Base-by-base conservation (phyloP, 2,797 vertebrate species). In the Takifugu rubripes region DNA sequence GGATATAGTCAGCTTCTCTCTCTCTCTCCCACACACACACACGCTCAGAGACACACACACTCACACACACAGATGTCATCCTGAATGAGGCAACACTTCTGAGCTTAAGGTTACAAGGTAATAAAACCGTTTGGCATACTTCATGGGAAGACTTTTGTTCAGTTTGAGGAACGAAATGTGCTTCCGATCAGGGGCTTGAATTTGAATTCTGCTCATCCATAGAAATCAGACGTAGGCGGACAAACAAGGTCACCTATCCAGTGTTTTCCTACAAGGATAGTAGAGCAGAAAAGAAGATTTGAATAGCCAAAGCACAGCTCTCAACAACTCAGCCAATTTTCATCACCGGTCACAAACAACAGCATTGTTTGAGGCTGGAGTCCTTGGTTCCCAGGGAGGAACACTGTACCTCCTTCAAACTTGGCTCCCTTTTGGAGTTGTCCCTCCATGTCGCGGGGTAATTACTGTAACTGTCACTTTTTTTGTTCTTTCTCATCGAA, bases 381-480 rank as follows among this genome's bases (percentile, higher is more conserved):
- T 83, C 74, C 66, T 61, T 47, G 55, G 83, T 89, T 91, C 89
- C 88, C 89, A 90, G 83, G 86, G 78, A 84, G 72, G 79, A 85
- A 82, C 82, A 83, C 82, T 87, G 79, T 84, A 91, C 86, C 84
- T 90, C 88, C 84, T 82, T 78, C 78, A 78, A 79, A 83, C 77
- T 79, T 66, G 67, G 77, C 82, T 85, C 83, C 77, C 81, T 81
- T 80, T 87, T 81, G 78, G 81, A 85, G 75, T 84, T 78, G 80
- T 90, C 87, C 77, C 86, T 87, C 85, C 83, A 88, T 76, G 70
- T 82, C 45, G 78, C 66, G 60, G 66, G 77, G 69, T 82, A 90
- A 91, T 91, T 90, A 91, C 88, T 88, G 87, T 91, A 92, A 92
- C 91, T 91, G 91, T 91, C 92, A 91, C 83, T 87, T 82, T 88